These are phyloP conservation scores for Zhengitettix transpicula DNA, from an alignment of 2,888 invertebrate species.

Conservation along the genomic window DNA sequence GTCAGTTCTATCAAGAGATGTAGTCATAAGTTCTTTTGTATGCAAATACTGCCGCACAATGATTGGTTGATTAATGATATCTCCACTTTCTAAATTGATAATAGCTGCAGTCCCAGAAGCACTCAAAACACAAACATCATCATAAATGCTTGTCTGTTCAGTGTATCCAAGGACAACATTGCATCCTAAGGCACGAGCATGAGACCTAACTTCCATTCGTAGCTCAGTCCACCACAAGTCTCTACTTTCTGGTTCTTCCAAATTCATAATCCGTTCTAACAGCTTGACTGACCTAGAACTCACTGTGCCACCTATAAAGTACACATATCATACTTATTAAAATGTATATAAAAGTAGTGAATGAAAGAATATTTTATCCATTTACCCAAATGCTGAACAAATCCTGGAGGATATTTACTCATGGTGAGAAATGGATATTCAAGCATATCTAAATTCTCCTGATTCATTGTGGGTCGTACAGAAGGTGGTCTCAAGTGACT, in stretches of 20 bases:
- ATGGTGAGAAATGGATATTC: constrained; percentile 94
- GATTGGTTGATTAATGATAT: background rate
- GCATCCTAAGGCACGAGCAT: constrained; percentile 80
- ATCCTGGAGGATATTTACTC: constrained; percentile 74
- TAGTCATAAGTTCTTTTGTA: constrained; percentile 27
- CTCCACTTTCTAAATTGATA: constrained; percentile 34
- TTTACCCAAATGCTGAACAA: constrained; percentile 71
- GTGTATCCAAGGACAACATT: constrained; percentile 87
- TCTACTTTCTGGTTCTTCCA: constrained; percentile 78
- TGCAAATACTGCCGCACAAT: background rate
- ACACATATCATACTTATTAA: background rate
- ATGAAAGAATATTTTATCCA: background rate
- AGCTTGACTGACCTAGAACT: constrained; percentile 72
- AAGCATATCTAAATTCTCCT: constrained; percentile 70
- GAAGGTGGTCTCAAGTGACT: constrained; percentile 17
- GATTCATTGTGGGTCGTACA: constrained; percentile 45
- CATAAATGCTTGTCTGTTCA: constrained; percentile 86
- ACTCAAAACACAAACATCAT: constrained; percentile 87
- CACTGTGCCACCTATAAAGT: constrained; percentile 53
- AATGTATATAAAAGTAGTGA: background rate
- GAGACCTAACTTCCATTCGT: constrained; percentile 85
- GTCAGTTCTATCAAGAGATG: constrained; percentile 35
- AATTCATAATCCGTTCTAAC: constrained; percentile 60
- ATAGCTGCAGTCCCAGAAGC: constrained; percentile 89
- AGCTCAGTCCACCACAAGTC: constrained; percentile 97